A percentile compares a stretch with the other conserved stretches of the same genome.
Evolutionary conservation across 2,797 vertebrate genomes (phyloP).

Genomic region (Leptodactylus fallax): DNA sequence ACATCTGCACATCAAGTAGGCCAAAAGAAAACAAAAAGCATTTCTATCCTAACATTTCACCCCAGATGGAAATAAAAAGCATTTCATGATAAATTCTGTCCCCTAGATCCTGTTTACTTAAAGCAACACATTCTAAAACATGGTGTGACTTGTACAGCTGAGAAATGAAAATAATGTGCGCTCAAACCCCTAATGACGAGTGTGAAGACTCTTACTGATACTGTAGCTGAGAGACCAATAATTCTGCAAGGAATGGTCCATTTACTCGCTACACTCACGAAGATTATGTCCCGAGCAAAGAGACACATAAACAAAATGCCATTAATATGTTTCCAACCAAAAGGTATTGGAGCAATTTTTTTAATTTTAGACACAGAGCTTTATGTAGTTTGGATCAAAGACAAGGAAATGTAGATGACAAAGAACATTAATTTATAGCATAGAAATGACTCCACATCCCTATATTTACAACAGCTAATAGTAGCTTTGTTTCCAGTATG

Average conservation of each 20-base stretch:
- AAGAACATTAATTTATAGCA: neutral
- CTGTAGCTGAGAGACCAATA: neutral
- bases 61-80: constrained; percentile 12
- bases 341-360: neutral
- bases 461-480: too few species aligned
- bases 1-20: constrained; percentile 39
- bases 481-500: too few species aligned
- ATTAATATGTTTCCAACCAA: neutral
- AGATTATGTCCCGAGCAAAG: neutral
- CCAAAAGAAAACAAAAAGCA: constrained; percentile 15
- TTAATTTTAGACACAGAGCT: neutral
- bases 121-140: constrained; percentile 8
- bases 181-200: neutral
- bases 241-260: neutral
- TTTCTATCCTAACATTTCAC: constrained; percentile 15
- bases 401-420: neutral
- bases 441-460: too few species aligned
- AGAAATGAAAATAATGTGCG: constrained; percentile 11
- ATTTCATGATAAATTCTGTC: neutral
- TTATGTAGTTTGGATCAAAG: neutral
- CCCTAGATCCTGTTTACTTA: constrained; percentile 29
- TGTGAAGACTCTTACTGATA: neutral
- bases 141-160: constrained; percentile 29
- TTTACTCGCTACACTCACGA: neutral
- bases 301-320: neutral